These are phyloP conservation scores for Oophaga sylvatica DNA, from an alignment of 2,797 vertebrate species.

Conservation along the genomic window DNA sequence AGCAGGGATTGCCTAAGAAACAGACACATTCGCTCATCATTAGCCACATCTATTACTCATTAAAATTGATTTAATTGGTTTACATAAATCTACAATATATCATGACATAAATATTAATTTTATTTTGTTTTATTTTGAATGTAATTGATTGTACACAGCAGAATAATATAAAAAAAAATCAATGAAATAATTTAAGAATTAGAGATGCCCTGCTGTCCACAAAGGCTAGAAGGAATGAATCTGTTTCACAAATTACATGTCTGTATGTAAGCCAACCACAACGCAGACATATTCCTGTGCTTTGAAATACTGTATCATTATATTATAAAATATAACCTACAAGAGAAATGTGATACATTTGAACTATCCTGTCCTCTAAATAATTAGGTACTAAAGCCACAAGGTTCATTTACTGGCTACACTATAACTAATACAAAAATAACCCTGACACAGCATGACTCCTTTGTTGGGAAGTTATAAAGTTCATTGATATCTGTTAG, in stretches of 20 bases:
- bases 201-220: constrained; percentile 1
- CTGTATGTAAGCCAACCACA: constrained; percentile 29
- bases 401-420: constrained; percentile 50
- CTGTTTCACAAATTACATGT: constrained; percentile 31
- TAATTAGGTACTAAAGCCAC: constrained; percentile 54
- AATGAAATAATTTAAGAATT: background rate
- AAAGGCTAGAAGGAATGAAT: constrained; percentile 12
- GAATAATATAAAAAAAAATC: background rate
- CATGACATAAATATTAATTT: background rate
- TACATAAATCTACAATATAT: no score
- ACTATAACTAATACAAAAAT: constrained; percentile 49
- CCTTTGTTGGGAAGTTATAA: constrained; percentile 29
- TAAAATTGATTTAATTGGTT: background rate
- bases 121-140: background rate
- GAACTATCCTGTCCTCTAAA: constrained; percentile 53
- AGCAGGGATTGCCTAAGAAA: no score
- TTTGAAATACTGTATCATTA: constrained; percentile 57
- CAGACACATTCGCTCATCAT: no score
- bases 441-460: constrained; percentile 48
- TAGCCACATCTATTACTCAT: background rate
- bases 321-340: constrained; percentile 55
- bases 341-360: constrained; percentile 51
- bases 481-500: constrained; percentile 42
- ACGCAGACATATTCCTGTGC: constrained; percentile 49
- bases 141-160: background rate